Conservation (phyloP, 2,113 vertebrate species). For the Picathartes gymnocephalus region DNA sequence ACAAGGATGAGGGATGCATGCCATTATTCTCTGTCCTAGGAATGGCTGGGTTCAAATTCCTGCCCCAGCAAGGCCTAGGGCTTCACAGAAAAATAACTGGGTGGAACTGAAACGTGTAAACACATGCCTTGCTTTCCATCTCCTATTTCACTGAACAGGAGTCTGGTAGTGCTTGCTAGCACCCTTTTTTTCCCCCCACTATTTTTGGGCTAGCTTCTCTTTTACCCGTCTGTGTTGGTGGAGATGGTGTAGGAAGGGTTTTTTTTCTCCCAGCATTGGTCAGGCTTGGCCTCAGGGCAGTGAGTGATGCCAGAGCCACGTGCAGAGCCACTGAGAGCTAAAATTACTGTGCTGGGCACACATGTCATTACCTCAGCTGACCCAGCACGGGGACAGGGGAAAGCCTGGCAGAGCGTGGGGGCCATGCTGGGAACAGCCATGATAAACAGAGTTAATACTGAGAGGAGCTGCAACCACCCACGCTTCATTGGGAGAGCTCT, state of each 20-base stretch:
- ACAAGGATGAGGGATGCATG: neutral
- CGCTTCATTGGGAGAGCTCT: neutral
- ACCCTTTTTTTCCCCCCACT: accelerated
- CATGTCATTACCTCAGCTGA: slow-evolving; percentile 25
- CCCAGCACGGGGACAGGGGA: neutral
- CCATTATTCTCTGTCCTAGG: neutral
- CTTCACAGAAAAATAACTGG: neutral
- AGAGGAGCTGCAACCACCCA: neutral
- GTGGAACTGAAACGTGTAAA: neutral
- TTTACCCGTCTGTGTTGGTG: neutral
- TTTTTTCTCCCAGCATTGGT: neutral
- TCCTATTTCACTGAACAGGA: neutral
- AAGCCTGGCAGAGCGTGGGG: neutral
- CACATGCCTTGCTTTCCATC: neutral
- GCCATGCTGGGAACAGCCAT: neutral
- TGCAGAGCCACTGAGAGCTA: neutral
- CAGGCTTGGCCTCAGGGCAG: neutral
- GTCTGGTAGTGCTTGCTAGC: neutral
- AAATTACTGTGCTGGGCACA: neutral
- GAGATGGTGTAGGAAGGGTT: neutral
- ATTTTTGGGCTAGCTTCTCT: neutral
- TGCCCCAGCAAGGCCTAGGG: neutral
- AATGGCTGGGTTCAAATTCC: neutral
- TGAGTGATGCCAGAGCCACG: neutral
- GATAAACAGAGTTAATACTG: neutral